Evolutionary conservation across 2,888 invertebrate genomes (phyloP).

Genomic region (Tiliacea citrago): DNA sequence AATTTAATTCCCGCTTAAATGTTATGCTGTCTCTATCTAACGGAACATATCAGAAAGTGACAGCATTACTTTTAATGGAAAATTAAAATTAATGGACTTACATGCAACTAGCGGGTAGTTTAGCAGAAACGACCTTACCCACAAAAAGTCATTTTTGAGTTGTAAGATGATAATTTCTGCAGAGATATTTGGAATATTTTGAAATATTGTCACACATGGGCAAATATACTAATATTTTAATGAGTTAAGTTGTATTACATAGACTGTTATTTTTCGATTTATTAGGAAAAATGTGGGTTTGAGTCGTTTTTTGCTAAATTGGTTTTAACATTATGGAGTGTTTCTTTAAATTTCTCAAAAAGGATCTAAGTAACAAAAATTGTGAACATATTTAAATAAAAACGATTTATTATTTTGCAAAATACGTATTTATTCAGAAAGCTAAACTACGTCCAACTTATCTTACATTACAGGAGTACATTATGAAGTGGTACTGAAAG

Average conservation of each 20-base stretch:
- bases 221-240: not conserved
- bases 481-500: conserved; percentile 93
- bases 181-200: conserved; percentile 13
- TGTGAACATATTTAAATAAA: not conserved
- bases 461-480: conserved; percentile 92
- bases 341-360: conserved; percentile 6
- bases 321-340: not conserved
- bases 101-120: too few relatives aligned
- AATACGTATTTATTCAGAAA: not conserved
- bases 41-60: too few relatives aligned
- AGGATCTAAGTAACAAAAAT: not conserved
- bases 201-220: not conserved
- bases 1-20: too few relatives aligned
- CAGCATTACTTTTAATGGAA: too few relatives aligned
- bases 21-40: too few relatives aligned
- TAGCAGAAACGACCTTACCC: not conserved
- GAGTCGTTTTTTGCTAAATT: conserved; percentile 12
- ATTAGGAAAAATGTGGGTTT: conserved; percentile 9
- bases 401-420: not conserved
- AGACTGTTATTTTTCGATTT: not conserved
- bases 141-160: not conserved
- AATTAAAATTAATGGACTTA: too few relatives aligned
- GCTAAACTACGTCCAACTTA: too few relatives aligned
- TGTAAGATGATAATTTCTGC: not conserved
- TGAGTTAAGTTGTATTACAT: conserved; percentile 1